Evolutionary conservation across 2,113 vertebrate genomes (phyloP).

Genomic region (Dendropsophus ebraccatus): DNA sequence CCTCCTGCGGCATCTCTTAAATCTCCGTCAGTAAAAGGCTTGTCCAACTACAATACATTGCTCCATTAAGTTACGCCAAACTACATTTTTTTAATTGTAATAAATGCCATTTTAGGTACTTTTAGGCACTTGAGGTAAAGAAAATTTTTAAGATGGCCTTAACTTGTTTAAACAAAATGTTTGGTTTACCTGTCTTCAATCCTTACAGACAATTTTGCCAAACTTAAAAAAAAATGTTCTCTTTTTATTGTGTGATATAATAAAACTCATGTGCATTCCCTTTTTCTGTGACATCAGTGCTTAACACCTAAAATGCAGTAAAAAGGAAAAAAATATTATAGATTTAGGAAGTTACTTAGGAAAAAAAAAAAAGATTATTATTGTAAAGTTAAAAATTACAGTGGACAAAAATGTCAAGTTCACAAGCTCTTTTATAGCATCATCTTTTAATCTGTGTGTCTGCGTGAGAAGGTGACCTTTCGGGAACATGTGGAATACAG

Average conservation of each 20-base stretch:
- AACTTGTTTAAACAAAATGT: neutral
- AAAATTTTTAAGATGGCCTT: neutral
- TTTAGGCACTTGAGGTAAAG: too few relatives aligned
- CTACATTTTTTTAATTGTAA: too few relatives aligned
- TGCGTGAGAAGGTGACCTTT: constrained; percentile 8
- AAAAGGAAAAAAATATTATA: neutral
- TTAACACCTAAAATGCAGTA: neutral
- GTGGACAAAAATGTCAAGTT: constrained; percentile 7
- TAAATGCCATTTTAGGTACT: too few relatives aligned
- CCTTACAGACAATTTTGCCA: neutral
- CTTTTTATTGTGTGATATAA: neutral
- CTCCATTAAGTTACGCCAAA: too few relatives aligned
- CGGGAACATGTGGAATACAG: neutral
- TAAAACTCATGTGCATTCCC: neutral
- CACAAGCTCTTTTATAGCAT: neutral
- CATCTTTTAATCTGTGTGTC: neutral
- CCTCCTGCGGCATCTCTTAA: too few relatives aligned
- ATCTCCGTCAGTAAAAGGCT: too few relatives aligned
- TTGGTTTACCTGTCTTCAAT: neutral
- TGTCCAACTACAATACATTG: too few relatives aligned
- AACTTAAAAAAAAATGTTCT: neutral
- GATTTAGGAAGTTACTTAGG: neutral
- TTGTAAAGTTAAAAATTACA: neutral
- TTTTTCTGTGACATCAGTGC: neutral
- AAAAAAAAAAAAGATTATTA: neutral